Evolutionary conservation across 2,888 invertebrate genomes (phyloP).

Genomic region (Eupeodes latifasciatus): DNA sequence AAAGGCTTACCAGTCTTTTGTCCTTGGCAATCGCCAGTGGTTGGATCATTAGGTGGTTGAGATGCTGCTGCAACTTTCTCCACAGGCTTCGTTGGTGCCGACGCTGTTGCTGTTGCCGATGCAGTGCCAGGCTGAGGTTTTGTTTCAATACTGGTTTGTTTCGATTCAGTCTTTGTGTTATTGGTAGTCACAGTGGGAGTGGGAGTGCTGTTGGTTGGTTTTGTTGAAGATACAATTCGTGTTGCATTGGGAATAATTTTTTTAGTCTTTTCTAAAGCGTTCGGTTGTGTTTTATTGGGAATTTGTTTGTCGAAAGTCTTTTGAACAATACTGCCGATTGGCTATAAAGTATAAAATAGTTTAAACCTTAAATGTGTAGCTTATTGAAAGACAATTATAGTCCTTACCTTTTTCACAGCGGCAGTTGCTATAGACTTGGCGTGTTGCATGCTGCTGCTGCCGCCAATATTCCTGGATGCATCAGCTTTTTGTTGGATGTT

Average conservation of each 20-base stretch:
- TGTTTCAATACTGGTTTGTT: constrained; percentile 23
- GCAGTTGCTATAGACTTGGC: constrained; percentile 22
- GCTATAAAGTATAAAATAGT: neutral
- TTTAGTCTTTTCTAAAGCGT: constrained; percentile 7
- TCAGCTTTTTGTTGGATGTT: constrained; percentile 61
- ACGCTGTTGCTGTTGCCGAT: too few species aligned
- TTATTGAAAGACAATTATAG: neutral
- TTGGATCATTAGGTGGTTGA: constrained; percentile 29
- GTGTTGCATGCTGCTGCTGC: constrained; percentile 28
- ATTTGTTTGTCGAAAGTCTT: constrained; percentile 54
- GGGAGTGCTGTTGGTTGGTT: constrained; percentile 34
- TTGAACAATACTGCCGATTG: constrained; percentile 23
- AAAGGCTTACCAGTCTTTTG: constrained; percentile 49
- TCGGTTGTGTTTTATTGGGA: constrained; percentile 33
- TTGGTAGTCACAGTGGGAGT: constrained; percentile 25
- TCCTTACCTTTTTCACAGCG: constrained; percentile 59
- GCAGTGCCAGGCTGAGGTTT: constrained; percentile 16
- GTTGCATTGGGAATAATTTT: constrained; percentile 19
- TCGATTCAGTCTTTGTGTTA: constrained; percentile 59
- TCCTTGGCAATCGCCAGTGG: constrained; percentile 3
- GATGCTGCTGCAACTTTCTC: neutral
- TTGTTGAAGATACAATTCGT: constrained; percentile 25
- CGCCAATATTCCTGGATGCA: constrained; percentile 27
- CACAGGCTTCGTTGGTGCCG: neutral
- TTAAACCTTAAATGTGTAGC: too few species aligned